These are phyloP conservation scores for Neoascia interrupta DNA, from an alignment of 2,888 invertebrate species.

Conservation along the genomic window DNA sequence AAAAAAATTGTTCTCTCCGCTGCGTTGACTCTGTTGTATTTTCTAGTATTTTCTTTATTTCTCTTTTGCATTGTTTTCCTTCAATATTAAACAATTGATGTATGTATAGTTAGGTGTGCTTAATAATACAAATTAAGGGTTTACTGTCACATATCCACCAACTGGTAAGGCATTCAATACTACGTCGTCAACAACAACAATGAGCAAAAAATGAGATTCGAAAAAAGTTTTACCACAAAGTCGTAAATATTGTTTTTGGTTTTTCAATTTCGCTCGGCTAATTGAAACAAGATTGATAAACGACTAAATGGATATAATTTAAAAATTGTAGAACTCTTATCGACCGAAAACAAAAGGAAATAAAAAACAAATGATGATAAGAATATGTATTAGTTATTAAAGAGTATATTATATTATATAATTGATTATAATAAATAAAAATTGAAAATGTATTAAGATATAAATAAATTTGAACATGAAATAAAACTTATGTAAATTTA, in stretches of 20 bases:
- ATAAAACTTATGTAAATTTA: constrained; percentile 62
- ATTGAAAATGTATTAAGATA: constrained; percentile 44
- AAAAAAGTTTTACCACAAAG: no score
- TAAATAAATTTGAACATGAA: constrained; percentile 61
- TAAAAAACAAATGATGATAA: constrained; percentile 24
- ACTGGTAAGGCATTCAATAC: constrained; percentile 19
- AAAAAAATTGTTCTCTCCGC: neutral
- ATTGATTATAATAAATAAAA: constrained; percentile 50
- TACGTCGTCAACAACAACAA: neutral
- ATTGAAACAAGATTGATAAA: no score
- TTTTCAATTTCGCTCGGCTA: constrained; percentile 18
- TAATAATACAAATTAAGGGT: constrained; percentile 45
- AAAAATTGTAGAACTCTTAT: no score
- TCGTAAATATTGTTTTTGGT: constrained; percentile 1
- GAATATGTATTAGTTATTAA: constrained; percentile 61
- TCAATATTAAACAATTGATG: constrained; percentile 22
- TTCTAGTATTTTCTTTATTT: constrained; percentile 1
- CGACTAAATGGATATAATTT: no score
- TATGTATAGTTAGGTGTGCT: constrained; percentile 55
- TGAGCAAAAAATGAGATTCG: constrained; percentile 16
- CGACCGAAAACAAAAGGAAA: constrained; percentile 24
- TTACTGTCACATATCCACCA: constrained; percentile 54
- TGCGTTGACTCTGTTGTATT: neutral
- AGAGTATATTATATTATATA: constrained; percentile 44
- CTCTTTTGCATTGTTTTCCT: constrained; percentile 43